Percentiles rank a stretch among this genome's conserved stretches.
Conservation (phyloP, 2,797 vertebrate genomes). For the Bradypus variegatus region DNA sequence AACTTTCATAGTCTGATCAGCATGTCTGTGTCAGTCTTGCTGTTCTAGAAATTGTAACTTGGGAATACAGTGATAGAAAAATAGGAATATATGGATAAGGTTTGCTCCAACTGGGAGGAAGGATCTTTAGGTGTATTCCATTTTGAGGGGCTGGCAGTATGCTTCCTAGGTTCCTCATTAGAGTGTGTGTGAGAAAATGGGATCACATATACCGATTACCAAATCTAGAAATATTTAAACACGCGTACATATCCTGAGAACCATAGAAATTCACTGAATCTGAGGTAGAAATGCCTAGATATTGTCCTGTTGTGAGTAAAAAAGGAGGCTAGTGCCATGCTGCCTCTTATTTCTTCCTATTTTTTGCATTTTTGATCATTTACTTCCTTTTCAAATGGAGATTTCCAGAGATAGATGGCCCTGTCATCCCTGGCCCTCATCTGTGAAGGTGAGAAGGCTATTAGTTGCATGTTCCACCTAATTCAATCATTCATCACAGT, state of each 20-base stretch:
- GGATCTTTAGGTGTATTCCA: neutral
- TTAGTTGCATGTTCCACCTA: neutral
- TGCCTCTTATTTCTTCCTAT: neutral
- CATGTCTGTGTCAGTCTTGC: neutral
- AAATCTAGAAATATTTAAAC: neutral
- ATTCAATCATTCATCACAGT: neutral
- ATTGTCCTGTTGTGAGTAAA: neutral
- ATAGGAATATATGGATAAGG: neutral
- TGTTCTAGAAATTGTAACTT: neutral
- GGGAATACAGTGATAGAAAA: neutral
- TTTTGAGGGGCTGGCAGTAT: neutral
- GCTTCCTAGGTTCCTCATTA: neutral
- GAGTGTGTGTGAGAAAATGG: neutral
- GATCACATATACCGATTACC: neutral
- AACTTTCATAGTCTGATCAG: neutral
- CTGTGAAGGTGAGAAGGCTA: neutral
- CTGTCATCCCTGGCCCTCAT: neutral
- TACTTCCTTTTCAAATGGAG: conserved; percentile 2
- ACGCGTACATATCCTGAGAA: neutral
- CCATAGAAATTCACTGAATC: neutral
- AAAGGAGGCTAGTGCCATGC: neutral
- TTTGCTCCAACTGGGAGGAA: neutral
- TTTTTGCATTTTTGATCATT: conserved; percentile 11
- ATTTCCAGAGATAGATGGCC: conserved; percentile 22
- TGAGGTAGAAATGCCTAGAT: neutral